These are phyloP conservation scores for Heliconius aoede DNA, from an alignment of 2,888 invertebrate species.

Conservation along the genomic window DNA sequence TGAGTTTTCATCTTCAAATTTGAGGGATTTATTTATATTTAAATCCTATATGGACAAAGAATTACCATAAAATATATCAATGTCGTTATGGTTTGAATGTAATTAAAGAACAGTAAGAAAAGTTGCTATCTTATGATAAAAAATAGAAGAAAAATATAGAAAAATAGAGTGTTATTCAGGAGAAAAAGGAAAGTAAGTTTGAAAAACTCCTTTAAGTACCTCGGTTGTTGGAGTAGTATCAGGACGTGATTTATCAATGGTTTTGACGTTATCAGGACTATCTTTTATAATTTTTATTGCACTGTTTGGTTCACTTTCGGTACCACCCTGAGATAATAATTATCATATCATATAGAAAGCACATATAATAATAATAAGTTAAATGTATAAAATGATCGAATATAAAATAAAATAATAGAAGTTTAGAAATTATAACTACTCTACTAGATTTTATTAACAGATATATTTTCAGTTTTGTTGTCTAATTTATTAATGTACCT, in stretches of 20 bases:
- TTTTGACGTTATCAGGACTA: not conserved
- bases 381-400: not conserved
- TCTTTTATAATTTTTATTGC: conserved; percentile 1
- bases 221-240: not conserved
- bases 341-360: not conserved
- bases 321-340: not conserved
- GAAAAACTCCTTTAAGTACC: not conserved
- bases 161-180: no score
- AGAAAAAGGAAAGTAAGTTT: not conserved
- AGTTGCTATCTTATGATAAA: not conserved
- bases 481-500: not conserved
- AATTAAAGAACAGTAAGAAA: not conserved
- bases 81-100: not conserved
- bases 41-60: conserved; percentile 15
- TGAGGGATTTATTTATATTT: conserved; percentile 5
- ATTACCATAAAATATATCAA: not conserved
- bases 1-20: conserved; percentile 36
- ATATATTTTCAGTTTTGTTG: not conserved
- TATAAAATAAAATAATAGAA: not conserved
- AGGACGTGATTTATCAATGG: not conserved
- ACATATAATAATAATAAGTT: not conserved
- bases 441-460: conserved; percentile 5
- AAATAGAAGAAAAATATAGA: no score
- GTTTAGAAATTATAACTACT: not conserved
- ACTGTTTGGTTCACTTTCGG: not conserved